These are phyloP conservation scores for Ceuthmochares aereus DNA, from an alignment of 2,113 vertebrate species.

Conservation along the genomic window DNA sequence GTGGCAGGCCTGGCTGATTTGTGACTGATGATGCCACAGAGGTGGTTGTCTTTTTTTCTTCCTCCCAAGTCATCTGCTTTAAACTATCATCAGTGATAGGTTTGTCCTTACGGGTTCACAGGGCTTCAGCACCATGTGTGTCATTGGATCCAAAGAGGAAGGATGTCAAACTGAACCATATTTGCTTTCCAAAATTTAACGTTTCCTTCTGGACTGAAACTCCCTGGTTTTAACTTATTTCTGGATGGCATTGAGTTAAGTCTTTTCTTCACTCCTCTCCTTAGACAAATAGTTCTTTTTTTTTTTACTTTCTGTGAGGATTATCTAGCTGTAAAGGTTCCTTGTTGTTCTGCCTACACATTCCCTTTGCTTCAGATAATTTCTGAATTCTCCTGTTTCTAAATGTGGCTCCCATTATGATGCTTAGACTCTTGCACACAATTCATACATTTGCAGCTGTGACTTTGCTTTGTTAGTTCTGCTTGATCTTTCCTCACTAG, in stretches of 20 bases:
- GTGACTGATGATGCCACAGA: neutral
- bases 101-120: neutral
- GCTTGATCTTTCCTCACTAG: neutral
- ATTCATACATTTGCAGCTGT: neutral
- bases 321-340: neutral
- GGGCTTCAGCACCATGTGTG: neutral
- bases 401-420: neutral
- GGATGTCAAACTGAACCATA: neutral
- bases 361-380: neutral
- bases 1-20: neutral
- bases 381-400: neutral
- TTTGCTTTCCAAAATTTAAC: slow-evolving; percentile 18
- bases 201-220: neutral
- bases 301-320: neutral
- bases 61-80: neutral
- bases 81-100: neutral
- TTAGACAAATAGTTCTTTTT: neutral
- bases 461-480: neutral
- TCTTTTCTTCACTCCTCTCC: neutral
- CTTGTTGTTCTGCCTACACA: neutral
- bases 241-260: neutral
- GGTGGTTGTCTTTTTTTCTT: neutral
- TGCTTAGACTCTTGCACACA: neutral
- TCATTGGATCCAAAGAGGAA: neutral
- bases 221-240: neutral